A percentile compares a stretch with the other conserved stretches of the same genome.
Evolutionary conservation across 2,888 invertebrate genomes (phyloP).

Genomic region (Cantharis flavilabris): DNA sequence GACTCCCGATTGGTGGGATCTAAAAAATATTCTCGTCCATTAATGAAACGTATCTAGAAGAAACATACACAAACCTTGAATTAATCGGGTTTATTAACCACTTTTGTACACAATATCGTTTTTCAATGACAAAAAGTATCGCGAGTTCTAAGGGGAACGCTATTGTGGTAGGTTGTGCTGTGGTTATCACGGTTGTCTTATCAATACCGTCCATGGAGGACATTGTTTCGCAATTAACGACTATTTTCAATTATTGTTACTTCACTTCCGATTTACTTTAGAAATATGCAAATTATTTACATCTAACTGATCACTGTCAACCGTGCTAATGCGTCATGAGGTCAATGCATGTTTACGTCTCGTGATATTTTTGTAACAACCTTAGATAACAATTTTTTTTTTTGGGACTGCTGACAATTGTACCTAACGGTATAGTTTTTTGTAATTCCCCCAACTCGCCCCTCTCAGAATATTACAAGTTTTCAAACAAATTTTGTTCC

Average conservation of each 20-base stretch:
- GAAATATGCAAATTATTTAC: too few relatives aligned
- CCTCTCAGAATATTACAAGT: too few relatives aligned
- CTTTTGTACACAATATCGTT: conserved; percentile 17
- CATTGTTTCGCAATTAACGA: neutral
- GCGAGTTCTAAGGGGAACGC: conserved; percentile 19
- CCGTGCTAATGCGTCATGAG: neutral
- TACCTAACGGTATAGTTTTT: too few relatives aligned
- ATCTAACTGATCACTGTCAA: too few relatives aligned
- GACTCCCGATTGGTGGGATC: neutral
- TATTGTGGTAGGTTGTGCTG: conserved; percentile 27
- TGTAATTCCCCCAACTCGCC: too few relatives aligned
- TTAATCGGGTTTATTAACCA: conserved; percentile 35
- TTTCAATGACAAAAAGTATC: conserved; percentile 27
- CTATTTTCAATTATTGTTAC: neutral
- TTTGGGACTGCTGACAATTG: too few relatives aligned
- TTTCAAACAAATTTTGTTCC: too few relatives aligned
- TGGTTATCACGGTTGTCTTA: conserved; percentile 26
- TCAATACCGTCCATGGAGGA: conserved; percentile 14
- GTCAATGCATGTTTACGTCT: neutral
- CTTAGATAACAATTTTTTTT: too few relatives aligned
- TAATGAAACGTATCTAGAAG: neutral
- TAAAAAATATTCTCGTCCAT: neutral
- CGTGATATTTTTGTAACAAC: too few relatives aligned
- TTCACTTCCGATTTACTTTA: neutral
- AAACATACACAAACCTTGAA: conserved; percentile 31